Base-by-base conservation (phyloP, 1,140 invertebrate species). In the Pseudomyrmex dendroicus region DNA sequence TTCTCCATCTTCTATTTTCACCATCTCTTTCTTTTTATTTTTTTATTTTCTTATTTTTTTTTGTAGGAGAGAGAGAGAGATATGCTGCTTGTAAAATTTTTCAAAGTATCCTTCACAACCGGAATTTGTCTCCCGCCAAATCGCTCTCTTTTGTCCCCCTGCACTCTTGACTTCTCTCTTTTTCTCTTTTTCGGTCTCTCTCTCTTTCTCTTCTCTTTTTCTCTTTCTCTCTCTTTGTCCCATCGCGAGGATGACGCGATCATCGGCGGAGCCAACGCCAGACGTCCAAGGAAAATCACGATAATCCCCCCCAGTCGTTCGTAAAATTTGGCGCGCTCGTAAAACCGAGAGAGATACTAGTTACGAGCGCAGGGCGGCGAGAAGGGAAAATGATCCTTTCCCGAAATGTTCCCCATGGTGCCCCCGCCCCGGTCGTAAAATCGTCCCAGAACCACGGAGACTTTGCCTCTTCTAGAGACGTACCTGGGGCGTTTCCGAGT, bases 281-380 rank as follows among this genome's bases (percentile, higher is more conserved):
- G 66, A 80, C 76, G 66, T 80, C 76, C 66, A 44, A 80, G 76
- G 76, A 80, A 80, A 80, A 80, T 84, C 77, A 82, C 77, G 78
- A 82, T 82, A 72, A 82, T 78, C 67, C 77, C 57, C 20, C 20
- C 64, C 73, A 22, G 66, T 61, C 57, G 83, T 63, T 84, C 77
- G 76, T 84, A 84, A 84, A 84, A 84, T 84, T 84, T 82, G 77
- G 83, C 54, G 59, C 67, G 78, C 59, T 84, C 73, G 82, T 84
- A 82, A 82, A 74, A 83, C 52, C 59, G 63, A 77, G 44, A 57
- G 44, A 66, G 52, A 66, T 20, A 52, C n/a, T 66, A 50, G 56
- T 25, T 70, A 67, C 52, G 48, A 46, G 22, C 13, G 17, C 15
- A 17, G 35, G 12, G 52, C 17, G 50, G 57, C 73, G 48, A 62